Base-by-base conservation (phyloP, 2,888 invertebrate species). In the Chelonus formosanus region DNA sequence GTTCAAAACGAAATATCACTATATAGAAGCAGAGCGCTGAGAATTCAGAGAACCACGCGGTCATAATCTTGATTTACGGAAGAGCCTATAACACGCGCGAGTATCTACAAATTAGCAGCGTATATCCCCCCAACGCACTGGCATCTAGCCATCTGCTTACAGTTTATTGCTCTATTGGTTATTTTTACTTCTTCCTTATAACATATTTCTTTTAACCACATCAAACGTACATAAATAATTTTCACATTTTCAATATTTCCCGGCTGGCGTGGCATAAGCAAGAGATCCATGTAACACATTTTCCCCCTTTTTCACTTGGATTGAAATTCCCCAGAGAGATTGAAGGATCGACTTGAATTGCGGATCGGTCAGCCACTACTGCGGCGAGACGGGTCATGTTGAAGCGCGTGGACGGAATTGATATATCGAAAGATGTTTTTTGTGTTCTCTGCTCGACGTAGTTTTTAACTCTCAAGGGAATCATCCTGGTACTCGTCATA, bases 351-450 rank as follows among this genome's bases (percentile, higher is more conserved):
- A 58, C 55, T 60, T 48, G 47, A 48, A 57, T 58, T 58, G 58
- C 35, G 45, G 58, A 58, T 47, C 58, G 58, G 34, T 44, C 58
- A 58, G 47, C 58, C 47, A 32, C 58, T 45, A 31, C 43, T 31
- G 20, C 57, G 20, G 62, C 3, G 40, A 40, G 40, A 40, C 40
- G 40, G 40, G 40, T 40, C 40, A 40, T 40, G 40, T 40, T 40
- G 40, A 6, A 54, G 48, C 50, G 47, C 58, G 54, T 53, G 65
- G 45, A 64, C 63, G 70, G 72, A 76, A 78, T 78, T 78, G 80
- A 80, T 79, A 75, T 74, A 78, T 78, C 74, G 75, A 62, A 52
- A 61, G 54, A 69, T 54, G 69, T 10, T 32, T 43, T 10, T 44
- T 34, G 45, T 60, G 5, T 43, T 35, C 31, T 53, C 53, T 45